Conservation (phyloP, 2,113 vertebrate species). For the Ahaetulla prasina region DNA sequence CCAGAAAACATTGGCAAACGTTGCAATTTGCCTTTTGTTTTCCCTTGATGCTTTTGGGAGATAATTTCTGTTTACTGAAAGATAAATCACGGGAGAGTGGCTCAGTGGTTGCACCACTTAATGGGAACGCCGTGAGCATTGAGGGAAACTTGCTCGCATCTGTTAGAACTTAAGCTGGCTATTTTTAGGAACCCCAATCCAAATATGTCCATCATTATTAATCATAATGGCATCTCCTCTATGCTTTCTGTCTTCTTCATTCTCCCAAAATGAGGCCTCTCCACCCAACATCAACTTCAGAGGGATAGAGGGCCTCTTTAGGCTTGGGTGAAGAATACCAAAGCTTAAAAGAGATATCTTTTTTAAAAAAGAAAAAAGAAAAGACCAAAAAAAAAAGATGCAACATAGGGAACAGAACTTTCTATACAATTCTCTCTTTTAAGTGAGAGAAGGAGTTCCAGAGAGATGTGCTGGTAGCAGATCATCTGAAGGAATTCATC, state of each 20-base stretch:
- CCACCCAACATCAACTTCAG: neutral
- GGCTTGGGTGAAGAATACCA: slow-evolving; percentile 12
- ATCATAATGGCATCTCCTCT: neutral
- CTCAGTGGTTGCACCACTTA: neutral
- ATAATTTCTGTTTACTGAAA: neutral
- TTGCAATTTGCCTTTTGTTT: neutral
- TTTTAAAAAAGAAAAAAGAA: neutral
- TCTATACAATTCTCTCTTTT: slow-evolving; percentile 20
- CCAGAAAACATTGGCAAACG: neutral
- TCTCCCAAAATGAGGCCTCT: neutral
- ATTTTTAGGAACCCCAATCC: neutral
- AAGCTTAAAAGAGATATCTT: slow-evolving; percentile 2
- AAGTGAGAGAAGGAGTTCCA: slow-evolving; percentile 5
- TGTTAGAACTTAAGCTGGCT: neutral
- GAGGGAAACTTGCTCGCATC: neutral
- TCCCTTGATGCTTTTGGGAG: neutral
- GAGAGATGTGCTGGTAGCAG: neutral
- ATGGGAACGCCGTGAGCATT: neutral
- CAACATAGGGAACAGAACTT: rapidly evolving
- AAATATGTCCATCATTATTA: neutral
- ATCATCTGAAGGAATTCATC: slow-evolving; percentile 35
- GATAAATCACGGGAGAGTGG: neutral
- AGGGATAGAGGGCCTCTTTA: neutral
- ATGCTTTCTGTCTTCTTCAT: neutral
- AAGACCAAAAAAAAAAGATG: slow-evolving; percentile 4